Evolutionary conservation across 1,140 invertebrate genomes (phyloP).

Genomic region (Heliconius melpomene): DNA sequence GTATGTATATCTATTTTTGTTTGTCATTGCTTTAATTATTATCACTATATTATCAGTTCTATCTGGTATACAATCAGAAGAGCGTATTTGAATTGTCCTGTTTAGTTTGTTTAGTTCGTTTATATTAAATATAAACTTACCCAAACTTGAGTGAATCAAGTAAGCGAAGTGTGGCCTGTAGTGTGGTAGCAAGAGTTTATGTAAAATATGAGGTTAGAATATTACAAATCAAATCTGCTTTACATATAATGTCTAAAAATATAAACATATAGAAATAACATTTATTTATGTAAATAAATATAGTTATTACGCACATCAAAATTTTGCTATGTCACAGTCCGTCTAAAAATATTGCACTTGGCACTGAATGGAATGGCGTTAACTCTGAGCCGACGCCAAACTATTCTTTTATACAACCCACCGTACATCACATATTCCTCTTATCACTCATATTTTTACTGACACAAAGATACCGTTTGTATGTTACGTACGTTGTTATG

Average conservation of each 20-base stretch:
- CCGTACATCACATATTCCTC: constrained; percentile 31
- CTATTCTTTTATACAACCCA: constrained; percentile 44
- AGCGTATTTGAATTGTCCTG: background rate
- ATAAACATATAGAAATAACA: too few relatives aligned
- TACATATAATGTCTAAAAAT: too few relatives aligned
- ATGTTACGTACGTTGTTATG: background rate
- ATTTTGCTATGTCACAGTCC: constrained; percentile 60
- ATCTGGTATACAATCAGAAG: background rate
- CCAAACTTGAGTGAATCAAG: background rate
- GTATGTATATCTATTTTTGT: background rate
- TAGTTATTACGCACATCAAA: constrained; percentile 53
- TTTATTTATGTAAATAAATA: constrained; percentile 31
- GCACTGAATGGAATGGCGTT: constrained; percentile 67
- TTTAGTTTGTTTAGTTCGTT: background rate
- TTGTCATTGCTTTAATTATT: background rate
- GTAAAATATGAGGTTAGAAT: too few relatives aligned
- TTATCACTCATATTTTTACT: constrained; percentile 14
- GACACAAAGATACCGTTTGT: background rate
- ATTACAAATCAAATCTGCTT: too few relatives aligned
- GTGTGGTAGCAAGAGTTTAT: too few relatives aligned
- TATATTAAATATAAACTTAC: background rate
- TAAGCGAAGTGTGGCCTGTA: background rate
- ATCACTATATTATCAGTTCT: background rate
- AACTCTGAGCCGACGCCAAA: constrained; percentile 70
- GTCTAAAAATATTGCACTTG: constrained; percentile 74